Base-by-base conservation (phyloP, 2,113 vertebrate genomes). In the Axis porcinus region DNA sequence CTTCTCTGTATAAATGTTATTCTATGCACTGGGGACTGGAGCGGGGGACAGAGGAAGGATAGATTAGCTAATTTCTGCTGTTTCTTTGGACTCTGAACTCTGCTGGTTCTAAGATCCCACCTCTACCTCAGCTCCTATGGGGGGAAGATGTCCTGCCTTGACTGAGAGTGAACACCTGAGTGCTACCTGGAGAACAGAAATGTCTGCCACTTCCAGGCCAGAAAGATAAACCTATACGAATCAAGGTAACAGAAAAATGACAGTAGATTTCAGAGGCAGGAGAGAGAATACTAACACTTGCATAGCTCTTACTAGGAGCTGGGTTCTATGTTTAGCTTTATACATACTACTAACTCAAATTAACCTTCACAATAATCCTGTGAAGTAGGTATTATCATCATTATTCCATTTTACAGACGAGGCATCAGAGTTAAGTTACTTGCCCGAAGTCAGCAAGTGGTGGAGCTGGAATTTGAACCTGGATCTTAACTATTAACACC, bases 141-240 rank as follows among this genome's bases (percentile, higher is more conserved):
- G 96, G 64, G 28, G 74, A 27, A 96, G 45, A 79, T 92, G 36
- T 62, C 19, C 10, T 6, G 3, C 15, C 13, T 89, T 79, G 5
- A 36, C 60, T 85, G 67, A 88, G 60, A 64, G 76, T 88, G 62
- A 92, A 62, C 47, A 33, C 43, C 36, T 64, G 58, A 87, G n/a
- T 76, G 45, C 78, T 81, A 67, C 93, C 54, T 88, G 21, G 30
- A 47, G 86, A 89, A 64, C 64, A 97, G 70, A 97, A 93, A 36
- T 55, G 30, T 60, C 83, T 95, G 16, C 27, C 47, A 81, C 43
- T 74, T 90, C n/a, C 60, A 74, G n/a, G 55, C 33, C 55, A 27
- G 87, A 93, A 86, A 94, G 54, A 64, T 17, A 28, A 89, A 81
- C 83, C 85, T 93, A 52, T 86, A 88, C 93, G 95, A 96, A 74